These are phyloP conservation scores for Meteorus colon DNA, from an alignment of 2,888 invertebrate species.

Conservation along the genomic window DNA sequence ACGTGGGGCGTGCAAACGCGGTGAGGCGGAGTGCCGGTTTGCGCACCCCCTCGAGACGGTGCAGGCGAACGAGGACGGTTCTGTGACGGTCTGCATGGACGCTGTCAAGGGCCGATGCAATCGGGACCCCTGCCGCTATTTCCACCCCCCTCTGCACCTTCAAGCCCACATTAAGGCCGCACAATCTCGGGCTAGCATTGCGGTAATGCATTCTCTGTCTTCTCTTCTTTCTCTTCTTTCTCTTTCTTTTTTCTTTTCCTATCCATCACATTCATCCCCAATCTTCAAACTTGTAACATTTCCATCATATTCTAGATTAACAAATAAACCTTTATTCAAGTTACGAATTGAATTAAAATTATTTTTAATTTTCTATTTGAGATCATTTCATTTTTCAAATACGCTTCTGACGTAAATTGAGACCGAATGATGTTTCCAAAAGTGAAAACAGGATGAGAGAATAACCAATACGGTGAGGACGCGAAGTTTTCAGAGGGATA, in stretches of 20 bases:
- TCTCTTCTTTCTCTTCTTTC: slow-evolving; percentile 62
- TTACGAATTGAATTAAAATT: neutral
- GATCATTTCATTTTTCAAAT: slow-evolving; percentile 2
- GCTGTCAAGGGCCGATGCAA: slow-evolving; percentile 99
- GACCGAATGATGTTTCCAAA: neutral
- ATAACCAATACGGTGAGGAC: neutral
- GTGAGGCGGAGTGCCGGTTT: slow-evolving; percentile 98
- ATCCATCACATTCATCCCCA: slow-evolving; percentile 43
- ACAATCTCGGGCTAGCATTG: slow-evolving; percentile 86
- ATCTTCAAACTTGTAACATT: slow-evolving; percentile 31
- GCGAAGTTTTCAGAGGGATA: slow-evolving; percentile 6
- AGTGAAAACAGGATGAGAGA: neutral
- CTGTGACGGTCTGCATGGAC: slow-evolving; percentile 99
- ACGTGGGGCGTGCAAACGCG: slow-evolving; percentile 98
- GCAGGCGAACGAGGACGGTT: slow-evolving; percentile 97
- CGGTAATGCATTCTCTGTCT: slow-evolving; percentile 73
- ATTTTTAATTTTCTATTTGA: slow-evolving; percentile 43
- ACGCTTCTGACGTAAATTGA: neutral
- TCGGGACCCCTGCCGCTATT: slow-evolving; percentile 99
- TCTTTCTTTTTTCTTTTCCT: slow-evolving; percentile 50
- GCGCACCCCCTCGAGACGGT: slow-evolving; percentile 98
- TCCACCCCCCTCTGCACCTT: slow-evolving; percentile 99
- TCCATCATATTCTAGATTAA: slow-evolving; percentile 43
- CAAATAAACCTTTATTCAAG: neutral
- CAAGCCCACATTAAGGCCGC: slow-evolving; percentile 99